Evolutionary conservation across 35 echinoderm and acorn worm genomes (phyloP), one percentile per base, ranked within the genome.

Genomic region (Heliocidaris erythrogramma): DNA sequence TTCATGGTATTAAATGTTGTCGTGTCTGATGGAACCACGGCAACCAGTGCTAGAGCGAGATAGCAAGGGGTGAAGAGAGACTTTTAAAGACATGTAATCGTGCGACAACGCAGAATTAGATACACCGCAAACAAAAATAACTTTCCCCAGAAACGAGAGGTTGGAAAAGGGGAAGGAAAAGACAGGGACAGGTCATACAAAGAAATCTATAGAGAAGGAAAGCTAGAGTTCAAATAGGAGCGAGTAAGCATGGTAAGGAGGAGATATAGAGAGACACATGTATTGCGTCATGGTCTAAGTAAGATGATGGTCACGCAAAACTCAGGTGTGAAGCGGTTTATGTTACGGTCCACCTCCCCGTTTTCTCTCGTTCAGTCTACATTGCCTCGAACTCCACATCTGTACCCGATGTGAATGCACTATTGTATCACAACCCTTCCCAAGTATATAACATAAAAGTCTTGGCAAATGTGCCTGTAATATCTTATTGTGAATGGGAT

Each of bases 21-120:
- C 91, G 32, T 59, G 48, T 92, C 47, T 59, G 32, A 92, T 92
- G 91, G 91, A 48, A 48, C 48, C 49, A 92, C 31, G 91, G 91
- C 50, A 92, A 92, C 91, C 87, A 48, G 21, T 16, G 7, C 18
- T 48, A 24, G 31, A 48, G 85, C 13, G 87, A 47, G 0, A 89
- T 89, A 86, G 69, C 14, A 84, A 29, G 85, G 85, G 85, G 21
- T 29, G 85, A 32, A 32, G 85, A 30, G 87, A 24, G 32, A 42
- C 87, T 89, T n/a, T 78, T 18, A n/a, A 69, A 69, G 60, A 69
- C 60, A 69, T 69, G 60, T 24, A 69, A 78, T n/a, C 8, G 65
- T 78, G 65, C 65, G n/a, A 78, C 65, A 78, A 27, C 65, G 65
- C 65, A 78, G 65, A 78, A 78, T 78, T n/a, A 78, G 65, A 78